Evolutionary conservation across 2,797 vertebrate species (phyloP).

Genomic region (Oreonectes daqikongensis): DNA sequence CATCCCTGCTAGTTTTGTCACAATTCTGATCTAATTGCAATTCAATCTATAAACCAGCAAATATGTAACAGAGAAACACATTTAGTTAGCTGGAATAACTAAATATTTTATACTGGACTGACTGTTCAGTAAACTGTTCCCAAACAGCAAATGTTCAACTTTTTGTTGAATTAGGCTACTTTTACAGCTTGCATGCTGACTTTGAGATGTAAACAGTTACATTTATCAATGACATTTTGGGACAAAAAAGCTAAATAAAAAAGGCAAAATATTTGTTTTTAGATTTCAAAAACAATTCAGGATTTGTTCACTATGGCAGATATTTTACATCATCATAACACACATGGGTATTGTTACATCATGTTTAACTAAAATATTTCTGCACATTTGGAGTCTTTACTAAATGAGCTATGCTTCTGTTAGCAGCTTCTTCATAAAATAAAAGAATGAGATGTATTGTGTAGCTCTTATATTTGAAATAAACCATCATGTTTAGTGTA

Average conservation of each 20-base stretch:
- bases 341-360: conserved; percentile 12
- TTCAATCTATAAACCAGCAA: background rate
- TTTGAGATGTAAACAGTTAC: background rate
- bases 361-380: conserved; percentile 32
- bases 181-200: background rate
- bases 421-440: conserved; percentile 4
- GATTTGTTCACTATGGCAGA: conserved; percentile 24
- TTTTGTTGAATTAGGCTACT: background rate
- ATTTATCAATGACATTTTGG: background rate
- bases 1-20: background rate
- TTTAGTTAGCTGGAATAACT: conserved; percentile 11
- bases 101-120: background rate
- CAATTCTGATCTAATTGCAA: background rate
- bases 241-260: no score
- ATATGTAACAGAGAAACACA: background rate
- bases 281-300: background rate
- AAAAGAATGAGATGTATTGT: background rate
- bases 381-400: background rate
- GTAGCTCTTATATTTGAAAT: background rate
- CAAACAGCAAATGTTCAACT: background rate
- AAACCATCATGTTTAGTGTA: background rate
- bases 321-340: conserved; percentile 46
- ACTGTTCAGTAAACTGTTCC: background rate
- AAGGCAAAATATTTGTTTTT: background rate
- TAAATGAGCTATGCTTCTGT: background rate